phyloP scores from a whole-genome alignment of 2,113 vertebrate species.

The Caracal caracal region DNA sequence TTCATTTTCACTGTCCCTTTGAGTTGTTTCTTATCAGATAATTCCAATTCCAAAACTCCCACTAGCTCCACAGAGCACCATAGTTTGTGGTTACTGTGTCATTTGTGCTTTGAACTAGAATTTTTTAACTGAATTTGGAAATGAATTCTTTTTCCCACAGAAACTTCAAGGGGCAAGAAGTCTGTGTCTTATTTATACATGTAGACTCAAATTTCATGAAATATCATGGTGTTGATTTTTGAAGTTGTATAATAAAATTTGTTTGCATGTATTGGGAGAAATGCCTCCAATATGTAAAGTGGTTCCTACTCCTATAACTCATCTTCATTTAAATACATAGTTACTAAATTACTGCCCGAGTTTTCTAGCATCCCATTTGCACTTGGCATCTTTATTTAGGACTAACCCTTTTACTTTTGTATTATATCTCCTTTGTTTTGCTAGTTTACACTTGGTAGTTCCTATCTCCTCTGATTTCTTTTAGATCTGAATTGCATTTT shows the following conservation, averaged over 20 bases:
- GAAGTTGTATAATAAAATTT: not conserved
- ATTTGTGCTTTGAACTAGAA: not conserved
- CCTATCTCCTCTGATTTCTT: not conserved
- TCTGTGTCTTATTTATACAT: not conserved
- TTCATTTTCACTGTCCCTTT: not conserved
- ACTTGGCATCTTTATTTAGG: not conserved
- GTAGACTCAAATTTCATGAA: not conserved
- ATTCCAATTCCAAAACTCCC: not conserved
- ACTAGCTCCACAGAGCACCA: not conserved
- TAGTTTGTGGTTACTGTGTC: not conserved
- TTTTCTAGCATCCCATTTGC: not conserved
- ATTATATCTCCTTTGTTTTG: not conserved
- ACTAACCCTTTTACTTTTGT: not conserved
- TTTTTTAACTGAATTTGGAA: not conserved
- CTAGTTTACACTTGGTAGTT: not conserved
- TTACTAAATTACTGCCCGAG: not conserved
- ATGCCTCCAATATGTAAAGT: not conserved
- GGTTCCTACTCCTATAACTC: not conserved
- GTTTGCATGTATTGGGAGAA: not conserved
- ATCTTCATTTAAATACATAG: not conserved
- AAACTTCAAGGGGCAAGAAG: not conserved
- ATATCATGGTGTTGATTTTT: not conserved
- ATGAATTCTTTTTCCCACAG: not conserved
- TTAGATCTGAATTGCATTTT: not conserved
- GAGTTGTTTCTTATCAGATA: not conserved